phyloP scores from a whole-genome alignment of 2,113 vertebrate genomes.

The Ptilorrhoa leucosticta region DNA sequence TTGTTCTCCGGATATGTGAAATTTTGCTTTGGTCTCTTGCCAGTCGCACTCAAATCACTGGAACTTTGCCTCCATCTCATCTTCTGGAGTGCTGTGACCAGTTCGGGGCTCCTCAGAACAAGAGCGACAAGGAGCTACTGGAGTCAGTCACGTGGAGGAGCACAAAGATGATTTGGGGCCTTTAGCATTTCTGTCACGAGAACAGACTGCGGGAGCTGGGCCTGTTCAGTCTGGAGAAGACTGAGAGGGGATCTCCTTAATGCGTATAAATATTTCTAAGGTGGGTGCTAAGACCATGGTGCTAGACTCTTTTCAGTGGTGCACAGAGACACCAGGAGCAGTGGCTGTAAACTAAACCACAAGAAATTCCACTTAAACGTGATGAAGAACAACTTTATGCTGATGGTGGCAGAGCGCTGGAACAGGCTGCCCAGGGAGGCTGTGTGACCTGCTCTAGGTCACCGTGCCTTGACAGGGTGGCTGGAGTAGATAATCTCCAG shows the following conservation, averaged over 20 bases:
- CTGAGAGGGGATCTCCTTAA: neutral
- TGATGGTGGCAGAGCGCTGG: neutral
- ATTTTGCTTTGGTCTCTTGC: neutral
- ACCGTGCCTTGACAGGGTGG: neutral
- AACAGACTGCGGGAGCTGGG: neutral
- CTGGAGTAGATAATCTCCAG: neutral
- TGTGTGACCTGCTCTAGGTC: neutral
- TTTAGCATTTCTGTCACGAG: neutral
- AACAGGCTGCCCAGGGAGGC: neutral
- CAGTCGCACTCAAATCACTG: neutral
- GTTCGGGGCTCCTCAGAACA: neutral
- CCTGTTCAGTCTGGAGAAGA: neutral
- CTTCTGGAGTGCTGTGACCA: neutral
- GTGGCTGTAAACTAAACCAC: neutral
- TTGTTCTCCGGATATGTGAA: neutral
- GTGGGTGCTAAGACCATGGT: neutral
- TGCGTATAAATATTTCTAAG: neutral
- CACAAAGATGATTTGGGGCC: neutral
- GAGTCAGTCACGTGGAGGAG: neutral
- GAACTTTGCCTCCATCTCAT: neutral
- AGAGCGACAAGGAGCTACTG: neutral
- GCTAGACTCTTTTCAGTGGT: neutral
- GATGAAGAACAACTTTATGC: accelerated
- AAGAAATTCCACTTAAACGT: neutral
- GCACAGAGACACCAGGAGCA: neutral